Evolutionary conservation across 2,797 vertebrate species (phyloP), one percentile per base, ranked within the genome.

Genomic region (Chelon auratus): DNA sequence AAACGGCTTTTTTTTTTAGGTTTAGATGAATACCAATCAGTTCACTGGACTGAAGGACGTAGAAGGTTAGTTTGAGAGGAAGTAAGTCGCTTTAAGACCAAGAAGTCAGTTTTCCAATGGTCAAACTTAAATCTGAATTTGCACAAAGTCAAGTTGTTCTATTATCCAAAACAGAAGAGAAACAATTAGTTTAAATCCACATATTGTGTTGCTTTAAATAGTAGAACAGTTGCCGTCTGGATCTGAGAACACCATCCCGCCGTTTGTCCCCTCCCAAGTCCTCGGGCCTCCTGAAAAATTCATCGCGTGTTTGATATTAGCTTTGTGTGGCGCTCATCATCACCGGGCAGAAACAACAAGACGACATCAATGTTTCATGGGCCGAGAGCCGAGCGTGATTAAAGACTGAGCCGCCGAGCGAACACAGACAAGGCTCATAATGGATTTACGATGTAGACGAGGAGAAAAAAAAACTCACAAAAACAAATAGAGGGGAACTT

Each of bases 281-380:
- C 58, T 65, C 47, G 0, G 33, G 60, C 65, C 65, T 42, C 24
- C 40, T 75, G 69, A 77, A 80, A 77, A 18, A 79, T 74, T 68
- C 64, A 64, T 20, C 2, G 2, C 2, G 1, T 61, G 80, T 81
- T 82, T 81, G 82, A 79, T 86, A 75, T 84, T 24, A 65, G 76
- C 70, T 83, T 60, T 60, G 74, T 18, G 24, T 18, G 10, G 15
- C 1, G 13, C 62, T 80, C 70, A 24, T 80, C 77, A 40, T 73
- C 68, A 13, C 24, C 8, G 9, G 45, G 62, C 62, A 58, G 65
- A 58, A 76, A 74, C 75, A 62, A 69, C 4, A 45, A 2, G 30
- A 30, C 30, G 30, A 18, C 76, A 85, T 92, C 64, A 83, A 82
- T 86, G 75, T 91, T 90, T 90, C 22, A 90, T 81, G 62, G 66